A percentile compares a stretch with the other conserved stretches of the same genome.
phyloP scores from a whole-genome alignment of 2,797 vertebrate species.

The Danio jaintianensis region DNA sequence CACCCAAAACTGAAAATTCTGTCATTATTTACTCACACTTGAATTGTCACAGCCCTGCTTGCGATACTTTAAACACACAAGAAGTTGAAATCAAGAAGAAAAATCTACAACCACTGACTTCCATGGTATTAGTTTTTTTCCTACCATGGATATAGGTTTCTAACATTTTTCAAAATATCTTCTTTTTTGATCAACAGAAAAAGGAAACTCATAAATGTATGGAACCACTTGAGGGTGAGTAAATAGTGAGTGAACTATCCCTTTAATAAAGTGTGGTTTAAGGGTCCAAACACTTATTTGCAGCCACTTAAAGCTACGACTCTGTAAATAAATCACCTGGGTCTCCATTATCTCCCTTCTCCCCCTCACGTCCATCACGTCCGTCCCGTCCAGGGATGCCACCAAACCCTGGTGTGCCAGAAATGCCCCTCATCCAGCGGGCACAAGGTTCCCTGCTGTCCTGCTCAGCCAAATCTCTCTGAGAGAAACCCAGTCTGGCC shows the following conservation, averaged over 20 bases:
- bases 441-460: slow-evolving; percentile 70
- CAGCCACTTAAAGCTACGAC: no score
- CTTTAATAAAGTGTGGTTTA: background rate
- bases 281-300: background rate
- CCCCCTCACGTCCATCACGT: slow-evolving; percentile 78
- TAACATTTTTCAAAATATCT: no score
- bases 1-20: background rate
- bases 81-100: no score
- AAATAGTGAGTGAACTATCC: no score
- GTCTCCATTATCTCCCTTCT: slow-evolving; percentile 82
- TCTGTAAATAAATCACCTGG: slow-evolving; percentile 69
- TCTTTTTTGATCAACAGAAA: no score
- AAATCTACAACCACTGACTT: no score
- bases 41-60: no score
- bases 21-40: background rate
- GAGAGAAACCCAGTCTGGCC: slow-evolving; percentile 6
- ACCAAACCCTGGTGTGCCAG: slow-evolving; percentile 82
- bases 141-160: no score
- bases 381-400: slow-evolving; percentile 81
- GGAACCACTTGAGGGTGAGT: no score
- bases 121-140: no score
- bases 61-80: no score
- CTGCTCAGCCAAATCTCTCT: slow-evolving; percentile 33
- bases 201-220: no score
- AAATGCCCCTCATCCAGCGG: slow-evolving; percentile 83